Evolutionary conservation across 1,140 invertebrate species (phyloP).

Genomic region (Sipha flava): DNA sequence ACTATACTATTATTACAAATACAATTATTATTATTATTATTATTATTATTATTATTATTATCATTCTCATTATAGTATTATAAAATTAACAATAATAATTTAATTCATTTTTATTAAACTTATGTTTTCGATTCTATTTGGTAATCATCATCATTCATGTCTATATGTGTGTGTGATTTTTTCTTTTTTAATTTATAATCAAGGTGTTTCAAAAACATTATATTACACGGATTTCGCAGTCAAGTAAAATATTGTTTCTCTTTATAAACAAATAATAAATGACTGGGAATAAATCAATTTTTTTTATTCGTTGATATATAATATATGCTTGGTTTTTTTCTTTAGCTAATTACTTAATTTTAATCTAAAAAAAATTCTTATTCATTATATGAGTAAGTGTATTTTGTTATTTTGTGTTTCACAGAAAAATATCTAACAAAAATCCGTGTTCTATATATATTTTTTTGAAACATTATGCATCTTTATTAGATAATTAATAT

Average conservation of each 20-base stretch:
- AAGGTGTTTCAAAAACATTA: slow-evolving; percentile 13
- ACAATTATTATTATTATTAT: slow-evolving; percentile 27
- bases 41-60: not conserved
- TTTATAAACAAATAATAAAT: too few relatives aligned
- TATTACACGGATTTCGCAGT: too few relatives aligned
- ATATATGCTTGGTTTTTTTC: too few relatives aligned
- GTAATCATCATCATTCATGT: slow-evolving; percentile 1
- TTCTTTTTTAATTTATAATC: slow-evolving; percentile 8
- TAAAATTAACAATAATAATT: slow-evolving; percentile 12
- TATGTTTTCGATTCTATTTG: slow-evolving; percentile 2
- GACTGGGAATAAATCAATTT: too few relatives aligned
- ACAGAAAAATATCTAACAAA: not conserved
- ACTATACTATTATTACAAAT: slow-evolving; percentile 21
- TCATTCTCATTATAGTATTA: slow-evolving; percentile 1
- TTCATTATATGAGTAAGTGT: too few relatives aligned
- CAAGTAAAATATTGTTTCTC: too few relatives aligned
- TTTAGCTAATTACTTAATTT: too few relatives aligned
- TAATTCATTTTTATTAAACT: slow-evolving; percentile 18
- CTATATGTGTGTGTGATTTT: slow-evolving; percentile 11
- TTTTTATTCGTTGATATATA: too few relatives aligned
- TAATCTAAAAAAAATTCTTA: too few relatives aligned
- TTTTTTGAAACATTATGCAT: not conserved
- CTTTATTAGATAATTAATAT: not conserved
- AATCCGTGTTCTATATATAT: not conserved
- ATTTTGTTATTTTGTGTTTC: not conserved